Percentiles rank a stretch among this genome's conserved stretches.
Conservation (phyloP, 2,888 invertebrate genomes). For the Galerucella pusilla region DNA sequence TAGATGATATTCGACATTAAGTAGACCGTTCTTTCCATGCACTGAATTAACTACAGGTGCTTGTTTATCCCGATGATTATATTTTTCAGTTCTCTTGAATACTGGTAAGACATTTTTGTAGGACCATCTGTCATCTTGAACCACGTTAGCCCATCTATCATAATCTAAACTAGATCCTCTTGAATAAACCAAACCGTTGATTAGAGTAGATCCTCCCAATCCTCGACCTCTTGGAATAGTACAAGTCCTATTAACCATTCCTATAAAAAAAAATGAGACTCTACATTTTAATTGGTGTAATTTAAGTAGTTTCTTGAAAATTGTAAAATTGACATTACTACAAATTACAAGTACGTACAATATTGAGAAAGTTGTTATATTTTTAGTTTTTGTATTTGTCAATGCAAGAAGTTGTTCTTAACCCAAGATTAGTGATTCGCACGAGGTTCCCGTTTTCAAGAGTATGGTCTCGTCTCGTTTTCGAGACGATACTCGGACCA, state of each 20-base stretch:
- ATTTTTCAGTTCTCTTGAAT: slow-evolving; percentile 37
- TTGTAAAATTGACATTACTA: too few species aligned
- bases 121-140: slow-evolving; percentile 65
- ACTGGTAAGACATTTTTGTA: slow-evolving; percentile 70
- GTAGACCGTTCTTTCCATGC: slow-evolving; percentile 40
- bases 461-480: too few species aligned
- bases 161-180: slow-evolving; percentile 66
- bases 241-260: slow-evolving; percentile 48
- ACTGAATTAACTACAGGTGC: slow-evolving; percentile 26
- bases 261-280: slow-evolving; percentile 41
- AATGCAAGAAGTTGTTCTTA: too few species aligned
- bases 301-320: too few species aligned
- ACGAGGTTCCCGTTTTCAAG: too few species aligned
- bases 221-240: slow-evolving; percentile 66
- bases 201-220: slow-evolving; percentile 66
- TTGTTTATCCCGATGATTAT: slow-evolving; percentile 29
- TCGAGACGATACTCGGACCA: too few species aligned
- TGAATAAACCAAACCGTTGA: slow-evolving; percentile 68
- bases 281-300: background rate
- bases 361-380: too few species aligned
- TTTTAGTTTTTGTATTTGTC: too few species aligned
- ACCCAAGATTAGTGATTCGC: too few species aligned
- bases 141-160: slow-evolving; percentile 63
- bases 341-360: too few species aligned
- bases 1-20: slow-evolving; percentile 47